Evolutionary conservation across 92 coral and sea anemone genomes (phyloP), one percentile per base, ranked within the genome.

Genomic region (Blastomussa wellsi): DNA sequence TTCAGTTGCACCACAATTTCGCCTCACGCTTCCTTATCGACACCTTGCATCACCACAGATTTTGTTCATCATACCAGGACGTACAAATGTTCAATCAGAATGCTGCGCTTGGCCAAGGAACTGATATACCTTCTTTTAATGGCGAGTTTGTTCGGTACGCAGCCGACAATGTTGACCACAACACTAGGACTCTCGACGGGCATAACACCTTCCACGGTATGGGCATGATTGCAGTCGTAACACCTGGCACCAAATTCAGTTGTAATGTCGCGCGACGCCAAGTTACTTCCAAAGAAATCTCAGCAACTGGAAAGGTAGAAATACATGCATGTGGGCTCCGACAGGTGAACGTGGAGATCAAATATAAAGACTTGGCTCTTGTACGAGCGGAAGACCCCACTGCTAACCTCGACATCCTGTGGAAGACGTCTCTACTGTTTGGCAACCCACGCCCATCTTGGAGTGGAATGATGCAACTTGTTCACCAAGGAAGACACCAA

Each of bases 391-490:
- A 28, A 38, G 90, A 90, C 57, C 89, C 89, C 38, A 85, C 89
- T 0, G 84, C 84, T 15, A 80, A 89, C 36, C 76, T 89, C 5
- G 83, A 91, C 49, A 51, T 67, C 5, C 87, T 91, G 26, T 91
- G 91, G 91, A 82, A 91, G 15, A 19, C 74, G 5, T 81, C 90
- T 32, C 86, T 92, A 8, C 65, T 89, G 66, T 86, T 89, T 86
- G 90, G 84, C 44, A 70, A 38, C 29, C 7, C 69, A 59, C 84
- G 89, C 13, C 91, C 89, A 24, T 53, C 87, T 7, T 84, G 89
- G 91, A 29, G 55, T 35, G 90, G 95, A 4, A 31, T 86, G 75
- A 86, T 92, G 92, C 90, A 92, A 55, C n/a, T 16, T 59, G 80
- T 88, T 22, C 87, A 74, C 24, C n/a, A 35, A 53, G 29, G 36